A percentile compares a stretch with the other conserved stretches of the same genome.
Conservation (phyloP, 1,140 invertebrate species). For the Drosophila sucinea region DNA sequence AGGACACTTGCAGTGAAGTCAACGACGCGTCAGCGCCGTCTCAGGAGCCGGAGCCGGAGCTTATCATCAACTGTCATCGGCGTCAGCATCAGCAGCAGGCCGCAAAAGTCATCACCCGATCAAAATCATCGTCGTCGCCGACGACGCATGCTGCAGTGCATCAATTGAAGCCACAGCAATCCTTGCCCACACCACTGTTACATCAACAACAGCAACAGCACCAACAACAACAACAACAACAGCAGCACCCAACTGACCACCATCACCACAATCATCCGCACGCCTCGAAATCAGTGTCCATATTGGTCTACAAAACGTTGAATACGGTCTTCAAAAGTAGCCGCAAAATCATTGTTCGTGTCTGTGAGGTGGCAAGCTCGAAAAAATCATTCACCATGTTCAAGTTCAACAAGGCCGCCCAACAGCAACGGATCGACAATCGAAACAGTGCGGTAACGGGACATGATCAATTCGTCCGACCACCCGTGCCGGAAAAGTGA, state of each 20-base stretch:
- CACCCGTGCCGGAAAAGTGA: conserved; percentile 85
- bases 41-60: conserved; percentile 75
- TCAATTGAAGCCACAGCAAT: conserved; percentile 81
- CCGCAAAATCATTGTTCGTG: conserved; percentile 82
- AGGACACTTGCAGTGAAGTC: conserved; percentile 71
- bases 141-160: conserved; percentile 71
- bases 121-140: conserved; percentile 79
- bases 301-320: conserved; percentile 81
- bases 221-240: conserved; percentile 44
- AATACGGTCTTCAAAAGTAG: conserved; percentile 83
- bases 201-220: conserved; percentile 24
- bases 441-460: conserved; percentile 87
- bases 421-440: conserved; percentile 86
- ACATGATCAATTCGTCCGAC: conserved; percentile 90
- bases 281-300: conserved; percentile 77
- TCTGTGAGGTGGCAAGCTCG: conserved; percentile 82
- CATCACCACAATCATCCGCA: conserved; percentile 52
- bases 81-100: conserved; percentile 54
- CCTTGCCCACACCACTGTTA: conserved; percentile 69
- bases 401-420: conserved; percentile 90
- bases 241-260: conserved; percentile 24
- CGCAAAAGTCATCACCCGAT: conserved; percentile 78
- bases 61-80: conserved; percentile 65
- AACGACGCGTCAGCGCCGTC: conserved; percentile 51
- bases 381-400: conserved; percentile 86